Conservation (phyloP, 2,888 invertebrate genomes). For the Agrilus biguttatus region DNA sequence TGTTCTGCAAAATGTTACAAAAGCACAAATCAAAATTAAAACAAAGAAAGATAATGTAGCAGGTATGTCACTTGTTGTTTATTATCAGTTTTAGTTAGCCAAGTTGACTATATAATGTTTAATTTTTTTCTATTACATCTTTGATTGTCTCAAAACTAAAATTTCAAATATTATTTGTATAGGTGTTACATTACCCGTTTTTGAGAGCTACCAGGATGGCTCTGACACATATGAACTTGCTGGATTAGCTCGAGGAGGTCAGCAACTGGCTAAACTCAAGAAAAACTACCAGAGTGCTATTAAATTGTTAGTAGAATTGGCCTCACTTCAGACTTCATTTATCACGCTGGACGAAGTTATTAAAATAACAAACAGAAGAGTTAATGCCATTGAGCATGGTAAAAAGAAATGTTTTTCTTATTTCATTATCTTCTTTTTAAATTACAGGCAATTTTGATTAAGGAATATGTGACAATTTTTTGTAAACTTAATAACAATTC, state of each 20-base stretch:
- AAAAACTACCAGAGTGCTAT: conserved; percentile 96
- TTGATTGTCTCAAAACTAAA: not conserved
- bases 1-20: conserved; percentile 94
- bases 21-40: conserved; percentile 93
- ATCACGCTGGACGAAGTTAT: conserved; percentile 98
- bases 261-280: conserved; percentile 91
- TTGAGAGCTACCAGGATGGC: conserved; percentile 90
- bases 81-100: not conserved
- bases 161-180: conserved; percentile 4
- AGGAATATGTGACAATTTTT: too few relatives aligned
- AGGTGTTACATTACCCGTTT: conserved; percentile 93
- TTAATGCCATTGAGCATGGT: conserved; percentile 99
- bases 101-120: too few relatives aligned
- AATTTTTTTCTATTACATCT: not conserved
- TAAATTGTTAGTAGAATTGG: conserved; percentile 88
- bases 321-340: conserved; percentile 96
- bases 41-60: conserved; percentile 99
- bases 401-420: conserved; percentile 9
- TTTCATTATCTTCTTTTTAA: too few relatives aligned
- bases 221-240: conserved; percentile 93
- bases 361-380: conserved; percentile 96
- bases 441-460: too few relatives aligned
- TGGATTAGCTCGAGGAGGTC: conserved; percentile 93
- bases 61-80: conserved; percentile 36
- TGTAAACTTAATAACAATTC: too few relatives aligned